Conservation (phyloP, 2,113 vertebrate species). For the Microcebus jonahi region DNA sequence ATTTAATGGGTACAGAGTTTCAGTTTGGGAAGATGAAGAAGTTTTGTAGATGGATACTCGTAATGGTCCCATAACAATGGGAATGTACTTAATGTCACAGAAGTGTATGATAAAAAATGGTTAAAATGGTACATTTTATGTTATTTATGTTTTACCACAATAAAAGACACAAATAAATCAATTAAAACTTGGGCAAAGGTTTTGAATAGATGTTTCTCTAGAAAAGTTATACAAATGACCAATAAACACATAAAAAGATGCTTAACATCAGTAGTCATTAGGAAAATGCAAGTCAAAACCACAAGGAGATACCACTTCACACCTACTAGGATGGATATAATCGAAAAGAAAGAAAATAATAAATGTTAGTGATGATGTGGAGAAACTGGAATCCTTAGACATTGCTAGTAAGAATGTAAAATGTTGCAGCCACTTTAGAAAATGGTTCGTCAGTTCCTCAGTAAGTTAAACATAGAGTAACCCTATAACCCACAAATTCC, state of each 20-base stretch:
- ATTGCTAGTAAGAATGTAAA: neutral
- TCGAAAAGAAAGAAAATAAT: neutral
- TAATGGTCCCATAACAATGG: neutral
- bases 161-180: conserved; percentile 7
- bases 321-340: neutral
- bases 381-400: neutral
- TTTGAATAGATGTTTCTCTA: conserved; percentile 3
- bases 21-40: neutral
- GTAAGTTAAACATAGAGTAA: neutral
- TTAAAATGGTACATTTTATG: conserved; percentile 7
- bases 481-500: neutral
- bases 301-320: neutral
- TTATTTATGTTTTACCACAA: conserved; percentile 1
- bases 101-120: neutral
- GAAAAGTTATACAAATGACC: neutral
- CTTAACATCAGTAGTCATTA: neutral
- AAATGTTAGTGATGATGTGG: neutral
- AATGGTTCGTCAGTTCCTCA: neutral
- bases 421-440: neutral
- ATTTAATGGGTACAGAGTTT: neutral
- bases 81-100: neutral
- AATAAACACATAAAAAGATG: neutral
- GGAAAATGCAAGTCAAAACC: conserved; percentile 34
- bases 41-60: neutral
- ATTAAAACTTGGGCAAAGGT: neutral